Conservation (phyloP, 2,888 invertebrate genomes). For the Timema cristinae region DNA sequence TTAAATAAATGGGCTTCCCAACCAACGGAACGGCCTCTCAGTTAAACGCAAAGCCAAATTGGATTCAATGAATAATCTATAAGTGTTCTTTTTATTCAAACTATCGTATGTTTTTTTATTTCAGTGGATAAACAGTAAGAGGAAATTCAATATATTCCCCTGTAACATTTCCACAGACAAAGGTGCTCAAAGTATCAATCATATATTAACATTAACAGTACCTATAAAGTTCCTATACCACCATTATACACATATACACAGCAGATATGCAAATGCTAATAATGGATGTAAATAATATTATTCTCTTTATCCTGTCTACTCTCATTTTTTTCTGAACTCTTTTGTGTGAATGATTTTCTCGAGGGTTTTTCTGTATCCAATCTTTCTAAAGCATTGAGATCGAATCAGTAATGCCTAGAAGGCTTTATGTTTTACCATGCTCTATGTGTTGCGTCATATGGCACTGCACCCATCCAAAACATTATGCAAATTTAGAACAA, state of each 20-base stretch:
- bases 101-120: too few species aligned
- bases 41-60: too few species aligned
- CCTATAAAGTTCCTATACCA: too few species aligned
- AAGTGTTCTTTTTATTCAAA: too few species aligned
- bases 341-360: neutral
- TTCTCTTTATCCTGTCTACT: neutral
- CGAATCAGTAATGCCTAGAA: slow-evolving; percentile 4
- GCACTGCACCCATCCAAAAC: slow-evolving; percentile 11
- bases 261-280: slow-evolving; percentile 8
- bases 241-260: slow-evolving; percentile 6
- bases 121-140: too few species aligned
- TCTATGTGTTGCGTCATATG: slow-evolving; percentile 10
- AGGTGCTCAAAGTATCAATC: too few species aligned
- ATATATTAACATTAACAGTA: too few species aligned
- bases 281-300: neutral
- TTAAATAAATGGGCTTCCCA: too few species aligned
- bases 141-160: too few species aligned
- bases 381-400: neutral
- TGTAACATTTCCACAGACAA: too few species aligned
- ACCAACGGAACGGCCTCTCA: too few species aligned
- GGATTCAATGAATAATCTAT: too few species aligned
- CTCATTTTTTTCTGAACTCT: neutral
- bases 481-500: slow-evolving; percentile 9
- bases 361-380: slow-evolving; percentile 9
- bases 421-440: neutral